These are phyloP conservation scores for Todiramphus saurophagus DNA, from an alignment of 2,113 vertebrate species.

Conservation along the genomic window DNA sequence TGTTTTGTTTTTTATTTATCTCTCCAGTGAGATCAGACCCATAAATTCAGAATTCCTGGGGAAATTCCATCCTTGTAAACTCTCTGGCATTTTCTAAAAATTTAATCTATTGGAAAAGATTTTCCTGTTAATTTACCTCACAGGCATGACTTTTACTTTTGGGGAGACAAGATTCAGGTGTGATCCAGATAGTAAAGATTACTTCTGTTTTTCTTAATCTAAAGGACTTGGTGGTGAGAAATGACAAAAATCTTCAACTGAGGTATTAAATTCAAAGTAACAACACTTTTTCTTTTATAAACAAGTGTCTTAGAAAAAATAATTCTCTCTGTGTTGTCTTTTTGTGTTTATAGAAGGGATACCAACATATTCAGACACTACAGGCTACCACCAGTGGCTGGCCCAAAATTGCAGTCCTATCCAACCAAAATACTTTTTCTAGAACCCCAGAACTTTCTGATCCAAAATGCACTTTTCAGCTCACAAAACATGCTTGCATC, in stretches of 20 bases:
- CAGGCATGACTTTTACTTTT: not conserved
- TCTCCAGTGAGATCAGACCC: not conserved
- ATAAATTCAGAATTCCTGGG: not conserved
- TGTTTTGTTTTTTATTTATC: fast-evolving
- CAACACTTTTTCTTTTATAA: not conserved
- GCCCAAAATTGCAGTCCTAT: not conserved
- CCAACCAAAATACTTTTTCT: not conserved
- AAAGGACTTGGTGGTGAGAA: not conserved
- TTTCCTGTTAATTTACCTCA: not conserved
- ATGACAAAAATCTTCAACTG: not conserved
- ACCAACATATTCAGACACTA: not conserved
- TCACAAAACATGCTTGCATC: fast-evolving
- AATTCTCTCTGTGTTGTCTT: not conserved
- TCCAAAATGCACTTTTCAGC: not conserved
- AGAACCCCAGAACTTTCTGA: not conserved
- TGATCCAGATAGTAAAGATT: not conserved
- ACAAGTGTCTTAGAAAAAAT: not conserved
- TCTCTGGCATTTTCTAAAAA: not conserved
- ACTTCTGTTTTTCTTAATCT: not conserved
- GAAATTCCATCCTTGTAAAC: not conserved
- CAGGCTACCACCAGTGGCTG: not conserved
- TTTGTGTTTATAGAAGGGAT: not conserved
- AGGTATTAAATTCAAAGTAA: not conserved
- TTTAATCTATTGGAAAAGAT: not conserved
- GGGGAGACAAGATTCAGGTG: not conserved